These are phyloP conservation scores for Heliconius hermathena DNA, from an alignment of 1,140 invertebrate genomes.

Conservation along the genomic window DNA sequence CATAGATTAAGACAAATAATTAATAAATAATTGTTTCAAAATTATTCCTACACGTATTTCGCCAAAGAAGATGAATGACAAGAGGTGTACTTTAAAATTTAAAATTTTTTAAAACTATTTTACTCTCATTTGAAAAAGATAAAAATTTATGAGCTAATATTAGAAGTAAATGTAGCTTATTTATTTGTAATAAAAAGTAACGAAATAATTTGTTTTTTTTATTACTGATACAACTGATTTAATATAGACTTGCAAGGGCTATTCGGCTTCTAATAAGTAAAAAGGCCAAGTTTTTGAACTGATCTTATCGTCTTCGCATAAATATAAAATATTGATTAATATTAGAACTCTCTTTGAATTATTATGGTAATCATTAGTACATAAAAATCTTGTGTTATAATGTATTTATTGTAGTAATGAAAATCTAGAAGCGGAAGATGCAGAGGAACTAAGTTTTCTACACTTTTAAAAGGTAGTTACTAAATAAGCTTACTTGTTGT, in stretches of 20 bases:
- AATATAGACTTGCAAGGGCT: too few species aligned
- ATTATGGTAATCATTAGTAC: too few species aligned
- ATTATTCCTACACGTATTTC: conserved; percentile 55
- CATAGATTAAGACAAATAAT: conserved; percentile 4
- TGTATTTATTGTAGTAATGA: too few species aligned
- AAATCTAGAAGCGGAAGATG: too few species aligned
- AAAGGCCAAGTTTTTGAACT: neutral
- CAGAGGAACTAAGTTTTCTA: too few species aligned
- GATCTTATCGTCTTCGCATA: neutral
- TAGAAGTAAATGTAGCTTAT: conserved; percentile 57
- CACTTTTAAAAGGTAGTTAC: too few species aligned
- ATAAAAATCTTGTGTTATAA: too few species aligned
- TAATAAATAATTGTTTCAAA: conserved; percentile 36
- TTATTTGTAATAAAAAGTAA: conserved; percentile 70
- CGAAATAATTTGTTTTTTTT: conserved; percentile 1
- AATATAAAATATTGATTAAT: neutral
- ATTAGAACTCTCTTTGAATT: too few species aligned
- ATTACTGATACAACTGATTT: too few species aligned
- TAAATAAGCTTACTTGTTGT: too few species aligned
- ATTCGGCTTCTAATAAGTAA: too few species aligned
- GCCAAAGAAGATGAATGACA: conserved; percentile 64
- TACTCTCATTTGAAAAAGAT: conserved; percentile 31
- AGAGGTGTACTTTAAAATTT: conserved; percentile 48
- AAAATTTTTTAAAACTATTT: conserved; percentile 32
- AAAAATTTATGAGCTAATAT: conserved; percentile 25